phyloP scores from a whole-genome alignment of 2,797 vertebrate genomes.

The Neosilurus mollespiculum region DNA sequence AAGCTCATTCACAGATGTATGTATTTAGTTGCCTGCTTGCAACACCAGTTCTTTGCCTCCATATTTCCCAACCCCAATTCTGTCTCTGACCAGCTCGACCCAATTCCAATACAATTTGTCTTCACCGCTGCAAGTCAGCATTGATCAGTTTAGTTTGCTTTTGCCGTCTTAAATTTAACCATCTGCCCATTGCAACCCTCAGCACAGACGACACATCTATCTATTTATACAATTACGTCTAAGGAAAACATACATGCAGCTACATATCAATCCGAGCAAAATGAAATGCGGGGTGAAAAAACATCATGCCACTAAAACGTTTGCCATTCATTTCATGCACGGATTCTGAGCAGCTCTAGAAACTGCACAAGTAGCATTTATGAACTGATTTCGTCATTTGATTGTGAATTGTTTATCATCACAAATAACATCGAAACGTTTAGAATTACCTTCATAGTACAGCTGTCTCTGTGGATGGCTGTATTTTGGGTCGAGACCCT shows the following conservation, averaged over 20 bases:
- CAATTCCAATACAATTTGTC: constrained; percentile 27
- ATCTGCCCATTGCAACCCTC: constrained; percentile 19
- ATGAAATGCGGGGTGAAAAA: background rate
- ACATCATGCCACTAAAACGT: background rate
- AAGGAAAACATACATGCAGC: background rate
- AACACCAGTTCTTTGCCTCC: constrained; percentile 12
- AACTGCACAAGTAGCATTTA: constrained; percentile 43
- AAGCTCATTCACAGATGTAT: background rate
- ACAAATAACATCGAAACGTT: background rate
- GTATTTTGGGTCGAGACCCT: constrained; percentile 40
- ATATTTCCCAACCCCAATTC: constrained; percentile 35
- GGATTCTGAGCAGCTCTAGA: constrained; percentile 21
- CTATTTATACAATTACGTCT: background rate
- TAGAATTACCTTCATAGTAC: background rate
- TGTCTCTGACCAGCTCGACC: constrained; percentile 27
- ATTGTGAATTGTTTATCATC: constrained; percentile 1
- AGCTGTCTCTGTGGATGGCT: background rate
- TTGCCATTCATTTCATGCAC: constrained; percentile 23
- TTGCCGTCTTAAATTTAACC: constrained; percentile 31
- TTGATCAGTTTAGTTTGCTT: constrained; percentile 25
- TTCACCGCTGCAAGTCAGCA: constrained; percentile 21
- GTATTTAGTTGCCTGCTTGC: background rate
- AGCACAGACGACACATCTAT: background rate
- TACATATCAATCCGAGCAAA: background rate
- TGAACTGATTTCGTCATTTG: constrained; percentile 21